These are phyloP conservation scores for Ianthella basta DNA, from an alignment of 37 sponge, comb jelly and placozoan species.

Conservation along the genomic window DNA sequence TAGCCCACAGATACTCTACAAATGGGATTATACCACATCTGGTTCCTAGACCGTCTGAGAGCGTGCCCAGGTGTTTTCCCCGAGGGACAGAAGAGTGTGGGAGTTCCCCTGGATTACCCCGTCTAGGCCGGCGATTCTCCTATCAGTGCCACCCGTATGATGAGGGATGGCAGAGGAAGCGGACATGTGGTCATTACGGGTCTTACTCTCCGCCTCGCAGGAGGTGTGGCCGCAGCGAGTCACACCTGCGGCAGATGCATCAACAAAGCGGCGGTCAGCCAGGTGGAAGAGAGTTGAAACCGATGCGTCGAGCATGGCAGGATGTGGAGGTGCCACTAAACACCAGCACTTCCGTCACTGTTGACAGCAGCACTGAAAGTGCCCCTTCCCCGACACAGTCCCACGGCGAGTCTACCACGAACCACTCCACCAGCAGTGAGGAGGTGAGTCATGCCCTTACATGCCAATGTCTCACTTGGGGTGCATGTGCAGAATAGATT, in stretches of 20 bases:
- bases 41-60: neutral
- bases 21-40: constrained; percentile 6
- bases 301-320: neutral
- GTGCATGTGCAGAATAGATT: too few species aligned
- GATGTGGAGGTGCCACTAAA: neutral
- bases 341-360: neutral
- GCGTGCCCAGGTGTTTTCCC: neutral
- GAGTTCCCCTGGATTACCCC: neutral
- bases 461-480: neutral
- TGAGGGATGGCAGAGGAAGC: neutral
- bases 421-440: neutral
- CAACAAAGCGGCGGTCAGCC: neutral
- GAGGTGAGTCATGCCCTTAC: constrained; percentile 8
- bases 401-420: neutral
- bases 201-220: neutral
- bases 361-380: neutral
- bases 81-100: neutral
- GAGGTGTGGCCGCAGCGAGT: neutral
- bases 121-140: neutral
- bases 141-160: neutral
- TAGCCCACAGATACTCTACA: neutral
- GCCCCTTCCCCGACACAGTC: too few species aligned
- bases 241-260: neutral
- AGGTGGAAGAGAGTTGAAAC: neutral
- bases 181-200: neutral